Evolutionary conservation across 2,113 vertebrate genomes (phyloP).

Genomic region (Macaca fascicularis): T2T-MFA8v1.1 NC_088394.1:66595001-66595500

Average conservation of each 20-base stretch:
- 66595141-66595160: constrained; percentile 78
- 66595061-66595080: constrained; percentile 80
- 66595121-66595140: constrained; percentile 72
- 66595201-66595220: neutral
- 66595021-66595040: constrained; percentile 79
- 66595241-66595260: neutral
- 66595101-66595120: constrained; percentile 61
- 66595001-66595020: constrained; percentile 77
- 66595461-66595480: constrained; percentile 74
- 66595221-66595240: fast-evolving
- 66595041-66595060: constrained; percentile 82
- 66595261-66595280: neutral
- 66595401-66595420: constrained; percentile 77
- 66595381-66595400: constrained; percentile 75
- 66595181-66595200: constrained; percentile 61
- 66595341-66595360: constrained; percentile 64
- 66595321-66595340: constrained; percentile 23
- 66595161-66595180: constrained; percentile 37
- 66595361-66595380: constrained; percentile 27
- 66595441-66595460: constrained; percentile 78
- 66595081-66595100: constrained; percentile 73
- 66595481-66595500: constrained; percentile 60
- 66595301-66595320: neutral
- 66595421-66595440: constrained; percentile 73
- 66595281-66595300: fast-evolving